Percentiles rank a stretch among this genome's conserved stretches.
Conservation (phyloP, 30 jellyfish, hydroid and myxozoan species). For the Hydra vulgaris region DNA sequence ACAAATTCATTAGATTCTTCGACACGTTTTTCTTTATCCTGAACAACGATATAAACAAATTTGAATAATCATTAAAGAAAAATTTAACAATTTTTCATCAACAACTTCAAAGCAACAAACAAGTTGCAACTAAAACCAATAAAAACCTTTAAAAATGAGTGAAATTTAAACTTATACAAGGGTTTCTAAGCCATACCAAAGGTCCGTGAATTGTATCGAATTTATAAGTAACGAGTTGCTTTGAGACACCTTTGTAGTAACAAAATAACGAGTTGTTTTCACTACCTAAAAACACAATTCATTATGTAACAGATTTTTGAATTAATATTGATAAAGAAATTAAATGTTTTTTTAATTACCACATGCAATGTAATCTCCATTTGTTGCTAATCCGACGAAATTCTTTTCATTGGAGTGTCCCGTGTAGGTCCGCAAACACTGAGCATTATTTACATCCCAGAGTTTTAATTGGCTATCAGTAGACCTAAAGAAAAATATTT, state of each 20-base stretch:
- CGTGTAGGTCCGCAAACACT: slow-evolving; percentile 73
- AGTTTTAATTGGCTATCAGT: slow-evolving; percentile 90
- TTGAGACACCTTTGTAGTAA: slow-evolving; percentile 90
- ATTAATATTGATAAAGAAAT: neutral
- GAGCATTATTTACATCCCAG: slow-evolving; percentile 81
- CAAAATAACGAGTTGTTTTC: slow-evolving; percentile 81
- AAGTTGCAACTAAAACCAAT: no score
- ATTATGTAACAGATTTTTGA: neutral
- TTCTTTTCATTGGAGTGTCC: slow-evolving; percentile 91
- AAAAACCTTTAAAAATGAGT: no score
- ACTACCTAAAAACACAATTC: slow-evolving; percentile 44
- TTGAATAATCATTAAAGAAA: neutral
- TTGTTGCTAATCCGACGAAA: slow-evolving; percentile 89
- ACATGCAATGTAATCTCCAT: slow-evolving; percentile 93
- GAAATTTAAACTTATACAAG: neutral
- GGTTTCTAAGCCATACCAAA: slow-evolving; percentile 54
- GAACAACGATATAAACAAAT: neutral
- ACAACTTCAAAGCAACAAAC: neutral
- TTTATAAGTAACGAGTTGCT: slow-evolving; percentile 74
- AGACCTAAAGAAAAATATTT: slow-evolving; percentile 40
- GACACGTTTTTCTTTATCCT: slow-evolving; percentile 86
- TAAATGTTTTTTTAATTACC: no score
- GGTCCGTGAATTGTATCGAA: slow-evolving; percentile 83
- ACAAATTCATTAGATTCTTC: slow-evolving; percentile 92
- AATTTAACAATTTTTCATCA: no score